A percentile compares a stretch with the other conserved stretches of the same genome.
These are phyloP conservation scores for Melanaphis sacchari DNA, from an alignment of 1,140 invertebrate species.

Conservation along the genomic window DNA sequence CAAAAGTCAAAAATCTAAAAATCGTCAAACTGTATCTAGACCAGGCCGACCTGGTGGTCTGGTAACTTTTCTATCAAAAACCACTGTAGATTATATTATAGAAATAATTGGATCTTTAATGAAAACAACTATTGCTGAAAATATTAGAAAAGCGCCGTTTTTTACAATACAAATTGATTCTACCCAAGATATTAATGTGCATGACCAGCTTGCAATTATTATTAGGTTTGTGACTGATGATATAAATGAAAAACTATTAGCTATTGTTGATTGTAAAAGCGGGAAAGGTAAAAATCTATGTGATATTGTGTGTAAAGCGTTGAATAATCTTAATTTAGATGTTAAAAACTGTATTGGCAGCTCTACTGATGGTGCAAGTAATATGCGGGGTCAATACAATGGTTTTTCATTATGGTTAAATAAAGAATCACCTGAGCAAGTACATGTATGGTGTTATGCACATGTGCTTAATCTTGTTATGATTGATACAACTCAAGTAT, in stretches of 20 bases:
- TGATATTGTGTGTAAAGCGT: background rate
- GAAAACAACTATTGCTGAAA: background rate
- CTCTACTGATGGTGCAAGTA: conserved; percentile 56
- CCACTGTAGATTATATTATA: background rate
- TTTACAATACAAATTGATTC: background rate
- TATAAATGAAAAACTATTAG: background rate
- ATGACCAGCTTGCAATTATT: background rate
- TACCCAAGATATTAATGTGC: background rate
- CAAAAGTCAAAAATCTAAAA: background rate
- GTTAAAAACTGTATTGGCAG: conserved; percentile 4
- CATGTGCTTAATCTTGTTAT: conserved; percentile 9
- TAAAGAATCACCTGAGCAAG: background rate
- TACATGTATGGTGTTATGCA: conserved; percentile 31
- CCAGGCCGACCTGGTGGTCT: background rate
- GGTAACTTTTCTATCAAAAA: background rate
- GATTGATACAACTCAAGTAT: background rate
- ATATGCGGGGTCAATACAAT: conserved; percentile 42
- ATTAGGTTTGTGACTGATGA: background rate
- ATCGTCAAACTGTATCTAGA: background rate
- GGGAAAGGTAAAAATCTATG: background rate
- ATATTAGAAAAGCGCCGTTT: background rate
- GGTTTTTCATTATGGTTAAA: background rate
- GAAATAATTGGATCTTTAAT: background rate
- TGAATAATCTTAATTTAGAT: background rate
- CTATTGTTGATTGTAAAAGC: background rate